Evolutionary conservation across 2,113 vertebrate species (phyloP), one percentile per base, ranked within the genome.

Genomic region (Anoplopoma fimbria): DNA sequence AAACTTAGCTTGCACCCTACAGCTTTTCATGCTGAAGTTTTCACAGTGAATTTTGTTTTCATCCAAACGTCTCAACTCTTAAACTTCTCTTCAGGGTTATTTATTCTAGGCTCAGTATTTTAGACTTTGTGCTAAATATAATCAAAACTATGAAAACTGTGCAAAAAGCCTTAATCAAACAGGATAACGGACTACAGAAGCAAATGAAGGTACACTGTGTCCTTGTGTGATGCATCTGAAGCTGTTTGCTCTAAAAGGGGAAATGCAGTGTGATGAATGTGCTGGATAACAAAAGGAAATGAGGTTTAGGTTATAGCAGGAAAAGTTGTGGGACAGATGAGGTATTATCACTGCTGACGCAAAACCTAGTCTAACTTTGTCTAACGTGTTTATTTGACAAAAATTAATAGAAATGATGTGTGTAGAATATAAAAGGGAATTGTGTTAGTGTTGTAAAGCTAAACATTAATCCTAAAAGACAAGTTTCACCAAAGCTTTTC

Each of bases 151-250:
- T 75, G 13, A 49, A 36, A 75, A 67, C 51, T 63, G 7, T 79
- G 38, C 25, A 77, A 78, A 83, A 82, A 81, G 77, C 67, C 77
- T 85, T 84, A 88, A 85, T 75, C 67, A 65, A 74, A 31, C 15
- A n/a, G 45, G 19, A 81, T 42, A 58, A 61, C 36, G 2, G 15
- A 62, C 51, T 69, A n/a, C n/a, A 69, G 58, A 70, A 69, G 25
- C 15, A 58, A 68, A 57, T 36, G 25, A 55, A 70, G 21, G 23
- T 42, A 42, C 5, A 60, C 64, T 10, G 14, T 70, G 29, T 75
- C 6, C 17, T 17, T 47, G 36, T 79, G 29, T 73, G 14, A 58
- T 68, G 27, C 55, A 23, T 33, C 17, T 29, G 19, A 40, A 65
- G 45, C 9, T 49, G 21, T 69, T 79, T 33, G 33, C 58, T 60